Percentiles rank a stretch among this genome's conserved stretches.
Evolutionary conservation across 2,113 vertebrate genomes (phyloP).

Genomic region (Labrus mixtus): DNA sequence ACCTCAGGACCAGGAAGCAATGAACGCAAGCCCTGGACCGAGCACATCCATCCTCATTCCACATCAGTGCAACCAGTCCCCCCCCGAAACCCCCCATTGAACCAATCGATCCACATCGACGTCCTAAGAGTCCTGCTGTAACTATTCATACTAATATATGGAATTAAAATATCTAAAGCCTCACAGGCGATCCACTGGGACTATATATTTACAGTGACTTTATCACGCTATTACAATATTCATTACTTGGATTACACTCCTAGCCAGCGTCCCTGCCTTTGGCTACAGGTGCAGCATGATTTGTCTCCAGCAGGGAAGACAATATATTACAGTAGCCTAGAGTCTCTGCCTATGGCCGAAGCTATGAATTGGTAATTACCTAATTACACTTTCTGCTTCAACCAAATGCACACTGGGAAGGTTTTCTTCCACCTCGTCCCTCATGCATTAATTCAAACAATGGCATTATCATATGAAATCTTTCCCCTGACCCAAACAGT

Average conservation of each 20-base stretch:
- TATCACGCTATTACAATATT: conserved; percentile 58
- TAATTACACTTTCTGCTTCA: background rate
- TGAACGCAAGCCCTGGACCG: background rate
- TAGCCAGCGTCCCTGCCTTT: conserved; percentile 11
- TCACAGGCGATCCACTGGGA: background rate
- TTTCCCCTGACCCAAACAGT: background rate
- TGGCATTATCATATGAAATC: background rate
- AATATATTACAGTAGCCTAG: conserved; percentile 9
- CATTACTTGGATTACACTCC: conserved; percentile 33
- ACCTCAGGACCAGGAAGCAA: conserved; percentile 5
- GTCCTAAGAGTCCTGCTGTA: background rate
- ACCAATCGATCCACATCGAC: conserved; percentile 24
- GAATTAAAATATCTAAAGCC: conserved; percentile 51
- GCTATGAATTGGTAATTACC: conserved; percentile 2
- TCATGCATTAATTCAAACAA: background rate
- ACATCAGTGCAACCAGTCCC: background rate
- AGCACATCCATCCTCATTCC: conserved; percentile 23
- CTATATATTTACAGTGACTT: conserved; percentile 60
- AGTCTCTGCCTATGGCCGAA: background rate
- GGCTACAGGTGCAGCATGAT: conserved; percentile 26
- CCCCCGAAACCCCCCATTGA: background rate
- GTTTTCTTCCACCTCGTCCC: background rate
- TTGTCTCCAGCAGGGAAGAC: conserved; percentile 5
- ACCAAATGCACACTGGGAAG: background rate
- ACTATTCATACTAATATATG: conserved; percentile 44